These are phyloP conservation scores for Agriopis marginaria DNA, from an alignment of 2,888 invertebrate genomes.

Conservation along the genomic window DNA sequence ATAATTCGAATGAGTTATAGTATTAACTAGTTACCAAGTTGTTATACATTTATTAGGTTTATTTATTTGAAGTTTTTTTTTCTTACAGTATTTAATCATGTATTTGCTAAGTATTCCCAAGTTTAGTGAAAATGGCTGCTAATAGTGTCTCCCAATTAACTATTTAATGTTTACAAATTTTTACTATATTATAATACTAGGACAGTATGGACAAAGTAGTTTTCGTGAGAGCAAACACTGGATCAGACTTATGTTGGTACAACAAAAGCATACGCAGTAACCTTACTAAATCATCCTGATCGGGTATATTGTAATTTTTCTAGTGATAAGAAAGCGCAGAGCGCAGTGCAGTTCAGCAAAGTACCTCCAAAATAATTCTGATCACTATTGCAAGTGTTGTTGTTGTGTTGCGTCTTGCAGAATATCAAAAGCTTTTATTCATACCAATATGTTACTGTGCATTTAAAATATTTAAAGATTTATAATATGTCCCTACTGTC, in stretches of 20 bases:
- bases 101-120: slow-evolving; percentile 41
- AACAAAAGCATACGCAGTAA: no score
- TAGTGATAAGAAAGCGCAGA: no score
- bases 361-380: no score
- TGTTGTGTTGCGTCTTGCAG: neutral
- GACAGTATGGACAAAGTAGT: slow-evolving; percentile 1
- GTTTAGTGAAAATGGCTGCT: slow-evolving; percentile 41
- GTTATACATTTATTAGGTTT: slow-evolving; percentile 43
- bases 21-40: slow-evolving; percentile 69
- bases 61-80: slow-evolving; percentile 34
- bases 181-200: neutral
- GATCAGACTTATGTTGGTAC: no score
- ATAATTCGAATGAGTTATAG: slow-evolving; percentile 48
- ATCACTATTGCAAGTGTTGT: no score
- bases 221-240: neutral
- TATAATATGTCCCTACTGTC: slow-evolving; percentile 6
- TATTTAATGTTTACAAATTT: neutral
- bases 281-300: no score
- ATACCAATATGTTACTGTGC: neutral
- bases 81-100: slow-evolving; percentile 38
- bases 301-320: no score
- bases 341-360: no score
- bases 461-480: neutral
- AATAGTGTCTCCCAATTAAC: slow-evolving; percentile 17
- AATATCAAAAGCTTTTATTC: neutral